phyloP scores from a whole-genome alignment of 2,888 invertebrate species.

The Flabesymbios commensalis region DNA sequence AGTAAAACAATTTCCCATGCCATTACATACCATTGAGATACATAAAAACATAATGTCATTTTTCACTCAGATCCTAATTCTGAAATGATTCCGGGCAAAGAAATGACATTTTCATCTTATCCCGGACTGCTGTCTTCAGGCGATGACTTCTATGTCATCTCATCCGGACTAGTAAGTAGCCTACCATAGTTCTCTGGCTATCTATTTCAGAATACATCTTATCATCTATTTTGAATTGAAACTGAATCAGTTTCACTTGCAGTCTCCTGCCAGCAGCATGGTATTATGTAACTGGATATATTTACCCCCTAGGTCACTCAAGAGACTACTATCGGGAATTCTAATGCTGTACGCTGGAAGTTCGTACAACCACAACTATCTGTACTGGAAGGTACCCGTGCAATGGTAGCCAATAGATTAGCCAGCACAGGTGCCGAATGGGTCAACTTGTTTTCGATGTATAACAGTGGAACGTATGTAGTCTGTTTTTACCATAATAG shows the following conservation, averaged over 20 bases:
- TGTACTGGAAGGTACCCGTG: constrained; percentile 67
- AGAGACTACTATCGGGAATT: constrained; percentile 79
- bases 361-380: constrained; percentile 65
- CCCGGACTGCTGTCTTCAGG: constrained; percentile 78
- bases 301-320: constrained; percentile 66
- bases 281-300: neutral
- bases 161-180: constrained; percentile 66
- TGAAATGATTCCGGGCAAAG: constrained; percentile 69
- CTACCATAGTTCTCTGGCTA: neutral
- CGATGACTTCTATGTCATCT: constrained; percentile 79
- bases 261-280: neutral
- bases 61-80: no score
- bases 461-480: constrained; percentile 75
- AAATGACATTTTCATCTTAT: constrained; percentile 80
- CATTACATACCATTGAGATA: no score
- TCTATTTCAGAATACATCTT: neutral
- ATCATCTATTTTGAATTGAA: neutral
- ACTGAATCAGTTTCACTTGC: no score
- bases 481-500: no score
- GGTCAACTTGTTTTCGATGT: constrained; percentile 72
- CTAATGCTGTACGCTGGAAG: constrained; percentile 74
- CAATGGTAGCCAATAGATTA: constrained; percentile 82
- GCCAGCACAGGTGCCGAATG: constrained; percentile 75
- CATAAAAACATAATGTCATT: no score
- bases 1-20: no score